Evolutionary conservation across 2,797 vertebrate genomes (phyloP).

Genomic region (Manis crassicaudata): DNA sequence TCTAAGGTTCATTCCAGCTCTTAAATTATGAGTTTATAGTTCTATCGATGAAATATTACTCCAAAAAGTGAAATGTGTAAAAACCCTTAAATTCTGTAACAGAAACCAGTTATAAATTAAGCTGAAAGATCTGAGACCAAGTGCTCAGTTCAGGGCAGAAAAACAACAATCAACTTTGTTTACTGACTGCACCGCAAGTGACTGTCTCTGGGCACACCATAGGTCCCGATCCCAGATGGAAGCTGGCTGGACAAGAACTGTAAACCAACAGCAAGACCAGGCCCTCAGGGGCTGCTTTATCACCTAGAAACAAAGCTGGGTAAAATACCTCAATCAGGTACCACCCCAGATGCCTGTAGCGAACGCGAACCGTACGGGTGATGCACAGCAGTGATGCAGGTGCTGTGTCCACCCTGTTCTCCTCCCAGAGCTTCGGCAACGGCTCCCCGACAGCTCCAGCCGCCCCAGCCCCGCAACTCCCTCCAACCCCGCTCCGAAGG

Average conservation of each 20-base stretch:
- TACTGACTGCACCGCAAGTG: neutral
- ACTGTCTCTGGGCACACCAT: neutral
- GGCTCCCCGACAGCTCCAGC: neutral
- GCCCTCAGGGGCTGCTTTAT: neutral
- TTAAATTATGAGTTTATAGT: neutral
- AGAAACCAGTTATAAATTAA: neutral
- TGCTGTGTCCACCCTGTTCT: neutral
- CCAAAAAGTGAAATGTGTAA: neutral
- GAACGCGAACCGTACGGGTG: neutral
- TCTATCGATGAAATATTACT: neutral
- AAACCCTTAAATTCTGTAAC: neutral
- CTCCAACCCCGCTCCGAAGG: neutral
- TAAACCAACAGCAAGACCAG: neutral
- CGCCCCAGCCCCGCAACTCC: neutral
- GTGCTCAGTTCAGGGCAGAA: neutral
- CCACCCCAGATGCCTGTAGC: neutral
- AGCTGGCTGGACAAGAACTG: neutral
- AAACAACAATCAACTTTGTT: neutral
- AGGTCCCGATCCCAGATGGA: neutral
- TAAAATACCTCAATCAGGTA: neutral
- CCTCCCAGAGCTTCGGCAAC: neutral
- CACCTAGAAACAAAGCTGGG: neutral
- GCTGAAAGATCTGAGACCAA: neutral
- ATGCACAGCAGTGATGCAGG: neutral
- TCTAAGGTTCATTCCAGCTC: neutral